phyloP scores from a whole-genome alignment of 2,888 invertebrate genomes.

The Chymomyza procnemis region DNA sequence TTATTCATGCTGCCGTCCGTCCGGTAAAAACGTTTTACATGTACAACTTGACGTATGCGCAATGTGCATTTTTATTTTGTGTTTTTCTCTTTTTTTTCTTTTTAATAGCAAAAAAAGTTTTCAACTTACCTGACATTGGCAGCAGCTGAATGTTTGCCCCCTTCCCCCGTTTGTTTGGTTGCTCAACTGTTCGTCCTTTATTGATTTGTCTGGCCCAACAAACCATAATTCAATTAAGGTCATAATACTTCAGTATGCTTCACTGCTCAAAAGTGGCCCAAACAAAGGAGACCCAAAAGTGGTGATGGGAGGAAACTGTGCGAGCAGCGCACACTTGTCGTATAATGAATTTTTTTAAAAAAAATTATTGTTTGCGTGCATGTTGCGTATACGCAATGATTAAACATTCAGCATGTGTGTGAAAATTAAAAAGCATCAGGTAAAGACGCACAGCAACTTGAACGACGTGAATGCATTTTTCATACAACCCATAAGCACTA shows the following conservation, averaged over 20 bases:
- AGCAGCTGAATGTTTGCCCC: constrained; percentile 28
- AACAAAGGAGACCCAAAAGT: not conserved
- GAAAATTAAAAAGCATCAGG: constrained; percentile 4
- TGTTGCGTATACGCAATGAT: constrained; percentile 50
- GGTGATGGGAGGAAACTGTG: too few relatives aligned
- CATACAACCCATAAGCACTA: constrained; percentile 46
- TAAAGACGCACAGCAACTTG: constrained; percentile 18
- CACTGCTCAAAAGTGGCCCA: not conserved
- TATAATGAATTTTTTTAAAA: constrained; percentile 9
- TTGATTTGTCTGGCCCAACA: constrained; percentile 54
- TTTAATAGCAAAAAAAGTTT: constrained; percentile 7
- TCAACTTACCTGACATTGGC: not conserved
- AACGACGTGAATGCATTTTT: constrained; percentile 54
- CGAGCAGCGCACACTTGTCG: not conserved
- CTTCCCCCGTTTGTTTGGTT: constrained; percentile 1
- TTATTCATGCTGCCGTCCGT: constrained; percentile 45
- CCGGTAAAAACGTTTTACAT: constrained; percentile 24
- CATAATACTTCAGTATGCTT: constrained; percentile 6
- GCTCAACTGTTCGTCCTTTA: constrained; percentile 13
- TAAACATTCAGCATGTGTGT: constrained; percentile 59
- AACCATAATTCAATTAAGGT: constrained; percentile 51
- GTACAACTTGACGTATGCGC: constrained; percentile 49
- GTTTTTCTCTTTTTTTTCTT: not conserved
- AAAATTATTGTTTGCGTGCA: constrained; percentile 5
- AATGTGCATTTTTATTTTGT: constrained; percentile 47